Evolutionary conservation across 2,113 vertebrate species (phyloP), one percentile per base, ranked within the genome.

Genomic region (Corythaixoides concolor): DNA sequence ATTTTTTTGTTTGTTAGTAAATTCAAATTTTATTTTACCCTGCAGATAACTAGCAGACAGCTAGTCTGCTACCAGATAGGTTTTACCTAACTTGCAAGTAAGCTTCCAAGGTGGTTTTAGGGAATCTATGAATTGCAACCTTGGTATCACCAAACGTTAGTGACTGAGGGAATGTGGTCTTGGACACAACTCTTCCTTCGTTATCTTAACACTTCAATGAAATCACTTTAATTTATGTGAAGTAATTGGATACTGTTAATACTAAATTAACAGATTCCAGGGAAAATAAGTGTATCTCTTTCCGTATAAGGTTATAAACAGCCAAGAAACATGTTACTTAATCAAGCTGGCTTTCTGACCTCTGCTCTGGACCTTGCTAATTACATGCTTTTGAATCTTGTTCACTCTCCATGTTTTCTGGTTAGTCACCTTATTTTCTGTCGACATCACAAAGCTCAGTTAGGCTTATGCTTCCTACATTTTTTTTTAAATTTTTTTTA

Each of bases 291-390:
- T 81, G 24, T 41, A 27, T 90, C 32, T 66, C 53, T 78, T 83
- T 70, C 85, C 59, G 62, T 92, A 41, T 92, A 84, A 11, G 79
- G 63, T 67, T 92, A 47, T 89, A 85, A 96, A 47, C 56, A 94
- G 59, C 30, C 41, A 50, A 67, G 77, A 85, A 60, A 47, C 33
- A 58, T 6, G 30, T 92, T 70, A 64, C 82, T 93, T 93, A 84
- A 75, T 62, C 78, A 75, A 82, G 47, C 45, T 85, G 41, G 41
- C 90, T 92, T 55, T 84, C 83, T 92, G 72, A 95, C 83, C 79
- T 85, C 39, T 52, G 67, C 72, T 74, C 66, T 66, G 39, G 80
- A 50, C 59, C 32, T 85, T 80, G 63, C 43, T 92, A 58, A 67
- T 84, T 64, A 80, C 2, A 8, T 88, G n/a, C 55, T 87, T 95